Percentiles rank a stretch among this genome's conserved stretches.
phyloP scores from a whole-genome alignment of 2,797 vertebrate genomes.

The Falco berigora region DNA sequence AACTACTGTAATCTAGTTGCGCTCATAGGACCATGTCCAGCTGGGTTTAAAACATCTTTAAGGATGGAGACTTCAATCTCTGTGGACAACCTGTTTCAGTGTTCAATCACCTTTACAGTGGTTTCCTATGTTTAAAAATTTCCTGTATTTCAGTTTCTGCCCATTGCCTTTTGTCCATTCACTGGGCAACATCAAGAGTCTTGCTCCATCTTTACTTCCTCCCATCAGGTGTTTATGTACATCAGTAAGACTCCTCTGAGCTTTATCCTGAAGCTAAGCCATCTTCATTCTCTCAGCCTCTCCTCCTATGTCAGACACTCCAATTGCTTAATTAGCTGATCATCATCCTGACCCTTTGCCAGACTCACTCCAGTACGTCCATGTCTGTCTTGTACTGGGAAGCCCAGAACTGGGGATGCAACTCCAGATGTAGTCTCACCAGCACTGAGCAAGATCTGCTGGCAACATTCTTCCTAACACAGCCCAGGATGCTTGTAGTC shows the following conservation, averaged over 20 bases:
- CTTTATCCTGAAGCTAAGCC: background rate
- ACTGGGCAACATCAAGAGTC: background rate
- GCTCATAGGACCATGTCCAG: background rate
- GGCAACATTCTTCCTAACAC: background rate
- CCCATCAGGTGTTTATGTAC: background rate
- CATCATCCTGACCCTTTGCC: background rate
- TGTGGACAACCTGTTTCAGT: background rate
- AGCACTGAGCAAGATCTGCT: background rate
- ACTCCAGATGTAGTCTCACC: background rate
- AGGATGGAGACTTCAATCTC: background rate
- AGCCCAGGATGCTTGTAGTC: background rate
- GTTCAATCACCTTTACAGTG: background rate
- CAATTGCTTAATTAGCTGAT: background rate
- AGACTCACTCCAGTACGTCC: background rate
- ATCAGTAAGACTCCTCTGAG: background rate
- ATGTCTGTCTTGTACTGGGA: background rate
- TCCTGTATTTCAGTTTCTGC: background rate
- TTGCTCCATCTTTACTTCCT: background rate
- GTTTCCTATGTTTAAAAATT: background rate
- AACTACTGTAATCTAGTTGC: background rate
- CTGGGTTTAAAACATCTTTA: background rate
- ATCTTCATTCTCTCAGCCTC: background rate
- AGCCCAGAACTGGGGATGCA: background rate
- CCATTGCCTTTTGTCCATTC: background rate
- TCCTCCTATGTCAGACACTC: background rate